Evolutionary conservation across 2,797 vertebrate species (phyloP).

Genomic region (Chaetophractus vellerosus): DNA sequence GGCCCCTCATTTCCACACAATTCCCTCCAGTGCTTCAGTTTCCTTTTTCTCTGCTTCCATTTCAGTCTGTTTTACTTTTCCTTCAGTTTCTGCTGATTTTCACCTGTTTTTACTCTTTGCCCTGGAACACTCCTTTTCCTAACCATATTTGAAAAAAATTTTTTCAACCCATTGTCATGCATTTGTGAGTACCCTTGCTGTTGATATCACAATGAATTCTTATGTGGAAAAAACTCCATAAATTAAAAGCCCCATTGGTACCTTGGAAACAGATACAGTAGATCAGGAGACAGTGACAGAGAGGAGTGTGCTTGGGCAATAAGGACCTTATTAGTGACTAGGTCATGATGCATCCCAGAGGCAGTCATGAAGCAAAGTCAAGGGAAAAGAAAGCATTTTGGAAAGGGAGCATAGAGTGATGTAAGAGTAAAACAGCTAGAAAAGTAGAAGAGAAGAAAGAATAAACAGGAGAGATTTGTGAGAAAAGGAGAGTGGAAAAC

Average conservation of each 20-base stretch:
- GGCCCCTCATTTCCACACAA: not conserved
- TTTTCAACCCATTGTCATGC: not conserved
- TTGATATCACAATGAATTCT: not conserved
- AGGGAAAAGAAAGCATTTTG: not conserved
- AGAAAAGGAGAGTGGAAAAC: not conserved
- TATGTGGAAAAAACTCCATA: not conserved
- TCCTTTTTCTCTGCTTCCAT: not conserved
- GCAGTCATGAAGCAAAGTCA: not conserved
- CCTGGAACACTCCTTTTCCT: not conserved
- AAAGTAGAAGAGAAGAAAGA: not conserved
- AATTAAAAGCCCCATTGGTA: not conserved
- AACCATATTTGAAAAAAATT: not conserved
- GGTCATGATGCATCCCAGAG: not conserved
- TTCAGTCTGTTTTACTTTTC: not conserved
- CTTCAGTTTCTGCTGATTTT: not conserved
- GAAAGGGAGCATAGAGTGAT: not conserved
- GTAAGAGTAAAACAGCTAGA: not conserved
- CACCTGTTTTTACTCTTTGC: not conserved
- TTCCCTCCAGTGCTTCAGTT: accelerated
- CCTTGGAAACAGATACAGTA: not conserved
- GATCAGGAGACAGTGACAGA: not conserved
- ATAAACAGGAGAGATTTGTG: not conserved
- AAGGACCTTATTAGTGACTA: not conserved
- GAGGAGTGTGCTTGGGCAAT: not conserved
- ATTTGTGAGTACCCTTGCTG: not conserved